These are phyloP conservation scores for Caenorhabditis wallacei DNA, from an alignment of 2,888 invertebrate species.

Conservation along the genomic window DNA sequence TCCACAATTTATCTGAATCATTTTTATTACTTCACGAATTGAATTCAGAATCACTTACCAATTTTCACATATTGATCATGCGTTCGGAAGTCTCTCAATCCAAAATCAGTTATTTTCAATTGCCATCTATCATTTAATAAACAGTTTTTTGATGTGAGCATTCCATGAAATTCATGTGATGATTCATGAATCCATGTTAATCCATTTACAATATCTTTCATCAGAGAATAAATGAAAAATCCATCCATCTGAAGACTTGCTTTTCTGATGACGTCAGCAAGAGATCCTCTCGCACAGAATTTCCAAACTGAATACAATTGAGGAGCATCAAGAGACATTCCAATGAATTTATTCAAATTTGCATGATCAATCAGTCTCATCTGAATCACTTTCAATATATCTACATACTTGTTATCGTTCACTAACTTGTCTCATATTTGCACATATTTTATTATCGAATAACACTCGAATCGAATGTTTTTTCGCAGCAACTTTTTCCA, in stretches of 20 bases:
- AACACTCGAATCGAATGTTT: constrained; percentile 60
- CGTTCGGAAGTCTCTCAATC: constrained; percentile 62
- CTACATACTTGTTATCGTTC: not conserved
- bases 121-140: constrained; percentile 80
- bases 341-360: constrained; percentile 77
- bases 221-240: constrained; percentile 76
- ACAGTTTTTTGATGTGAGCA: constrained; percentile 72
- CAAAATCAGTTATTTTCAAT: constrained; percentile 77
- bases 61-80: constrained; percentile 29
- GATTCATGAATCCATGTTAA: constrained; percentile 64
- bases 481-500: constrained; percentile 68
- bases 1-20: constrained; percentile 62
- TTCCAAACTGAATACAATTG: constrained; percentile 77
- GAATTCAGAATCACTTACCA: constrained; percentile 16
- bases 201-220: constrained; percentile 73
- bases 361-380: constrained; percentile 73
- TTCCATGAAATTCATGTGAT: constrained; percentile 65
- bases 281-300: constrained; percentile 75
- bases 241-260: constrained; percentile 73
- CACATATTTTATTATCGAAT: constrained; percentile 42
- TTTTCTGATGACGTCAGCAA: constrained; percentile 74
- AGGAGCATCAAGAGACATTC: constrained; percentile 78
- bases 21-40: not conserved
- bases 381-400: constrained; percentile 28
- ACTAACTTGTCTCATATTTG: constrained; percentile 28